Evolutionary conservation across 2,113 vertebrate species (phyloP), one percentile per base, ranked within the genome.

Genomic region (Gallinago paraguaiae): DNA sequence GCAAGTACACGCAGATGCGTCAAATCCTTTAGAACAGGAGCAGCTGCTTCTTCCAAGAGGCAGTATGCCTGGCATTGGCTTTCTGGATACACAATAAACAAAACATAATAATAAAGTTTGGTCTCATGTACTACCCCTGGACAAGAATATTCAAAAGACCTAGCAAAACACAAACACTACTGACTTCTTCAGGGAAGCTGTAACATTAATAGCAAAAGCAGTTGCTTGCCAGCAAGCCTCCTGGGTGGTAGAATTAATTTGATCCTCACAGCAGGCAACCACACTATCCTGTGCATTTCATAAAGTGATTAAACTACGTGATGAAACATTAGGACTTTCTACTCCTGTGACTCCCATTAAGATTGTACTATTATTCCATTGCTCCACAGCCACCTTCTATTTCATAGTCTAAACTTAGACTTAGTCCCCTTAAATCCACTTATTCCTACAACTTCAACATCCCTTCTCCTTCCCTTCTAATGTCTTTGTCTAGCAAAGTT

Each of bases 51-150:
- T 97, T 98, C 90, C 72, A 98, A 92, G 53, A 98, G 81, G 79
- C 46, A 85, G 54, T 97, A 98, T 46, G 98, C 97, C 75, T 98
- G 98, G 72, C 95, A 97, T 0, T 98, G 98, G 88, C 97, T 98
- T 53, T 97, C 98, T 98, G 88, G 72, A 75, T 39, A 97, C 82
- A 92, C 24, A 95, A 87, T 43, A 56, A 88, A 86, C 30, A 90
- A 88, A 90, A 56, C 24, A 84, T 19, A 23, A 7, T 18, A 70
- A 54, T 20, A 37, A 33, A 33, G 8, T 56, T 27, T 82, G 37
- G 27, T 51, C 92, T 95, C 24, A 45, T 22, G 31, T 37, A 37
- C 13, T 41, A 33, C 6, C 53, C 11, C 17, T 4, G 22, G 27
- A 70, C 28, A 74, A 41, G 18, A 82, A 74, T 31, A 67, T 30